Evolutionary conservation across 2,113 vertebrate genomes (phyloP).

Genomic region (Peromyscus leucopus): DNA sequence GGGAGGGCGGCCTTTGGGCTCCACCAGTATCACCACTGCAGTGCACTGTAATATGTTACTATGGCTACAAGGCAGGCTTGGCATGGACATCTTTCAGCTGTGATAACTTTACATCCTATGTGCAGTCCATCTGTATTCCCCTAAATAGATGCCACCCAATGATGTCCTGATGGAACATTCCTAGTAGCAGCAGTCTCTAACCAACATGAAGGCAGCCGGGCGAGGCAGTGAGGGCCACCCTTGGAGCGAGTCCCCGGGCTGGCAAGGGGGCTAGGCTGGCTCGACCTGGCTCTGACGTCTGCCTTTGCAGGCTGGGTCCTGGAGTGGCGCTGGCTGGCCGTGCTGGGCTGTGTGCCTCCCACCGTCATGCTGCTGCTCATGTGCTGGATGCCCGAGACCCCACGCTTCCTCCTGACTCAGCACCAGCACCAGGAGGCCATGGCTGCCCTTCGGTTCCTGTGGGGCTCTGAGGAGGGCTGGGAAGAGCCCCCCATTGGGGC

Average conservation of each 20-base stretch:
- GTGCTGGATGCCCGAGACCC: slow-evolving; percentile 96
- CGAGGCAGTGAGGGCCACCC: neutral
- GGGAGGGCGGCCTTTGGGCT: neutral
- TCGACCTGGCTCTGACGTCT: neutral
- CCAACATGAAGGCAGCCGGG: neutral
- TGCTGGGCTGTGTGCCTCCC: slow-evolving; percentile 91
- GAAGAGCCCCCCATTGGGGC: slow-evolving; percentile 87
- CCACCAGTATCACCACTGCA: neutral
- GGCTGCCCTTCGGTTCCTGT: slow-evolving; percentile 91
- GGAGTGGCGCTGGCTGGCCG: slow-evolving; percentile 95
- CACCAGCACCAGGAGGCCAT: slow-evolving; percentile 90
- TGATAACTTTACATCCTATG: neutral
- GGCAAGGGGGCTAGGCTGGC: neutral
- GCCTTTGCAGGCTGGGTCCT: slow-evolving; percentile 87
- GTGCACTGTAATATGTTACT: neutral
- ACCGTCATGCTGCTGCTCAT: slow-evolving; percentile 91
- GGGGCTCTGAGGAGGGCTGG: slow-evolving; percentile 91
- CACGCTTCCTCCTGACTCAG: slow-evolving; percentile 91
- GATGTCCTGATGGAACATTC: accelerated
- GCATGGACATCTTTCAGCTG: neutral
- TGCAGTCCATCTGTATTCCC: neutral
- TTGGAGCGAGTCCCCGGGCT: neutral
- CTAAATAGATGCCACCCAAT: neutral
- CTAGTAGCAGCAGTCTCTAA: neutral
- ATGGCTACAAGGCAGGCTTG: neutral